phyloP scores from a whole-genome alignment of 2,113 vertebrate species.

The Oncorhynchus kisutch region DNA sequence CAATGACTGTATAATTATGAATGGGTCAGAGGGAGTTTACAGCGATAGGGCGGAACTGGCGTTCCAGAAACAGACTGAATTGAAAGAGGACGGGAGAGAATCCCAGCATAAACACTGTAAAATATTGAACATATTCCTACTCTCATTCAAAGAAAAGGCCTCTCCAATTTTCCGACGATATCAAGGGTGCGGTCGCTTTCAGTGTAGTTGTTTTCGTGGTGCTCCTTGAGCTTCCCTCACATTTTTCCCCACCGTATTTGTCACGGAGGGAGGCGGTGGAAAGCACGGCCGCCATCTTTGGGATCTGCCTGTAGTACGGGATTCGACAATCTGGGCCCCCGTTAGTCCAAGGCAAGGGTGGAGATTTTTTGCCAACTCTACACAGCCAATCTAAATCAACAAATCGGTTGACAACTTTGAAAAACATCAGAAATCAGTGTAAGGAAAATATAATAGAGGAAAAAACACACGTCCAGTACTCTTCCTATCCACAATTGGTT shows the following conservation, averaged over 20 bases:
- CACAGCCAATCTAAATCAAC: conserved; percentile 15
- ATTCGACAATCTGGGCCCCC: conserved; percentile 63
- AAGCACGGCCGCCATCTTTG: conserved; percentile 79
- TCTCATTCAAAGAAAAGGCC: conserved; percentile 10
- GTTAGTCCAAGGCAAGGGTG: conserved; percentile 71
- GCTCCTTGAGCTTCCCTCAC: conserved; percentile 59
- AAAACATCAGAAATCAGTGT: conserved; percentile 19
- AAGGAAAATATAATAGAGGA: conserved; percentile 22
- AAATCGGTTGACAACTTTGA: conserved; percentile 51
- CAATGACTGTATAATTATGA: too few species aligned
- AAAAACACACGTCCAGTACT: conserved; percentile 1
- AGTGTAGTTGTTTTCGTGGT: conserved; percentile 41
- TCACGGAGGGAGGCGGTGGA: conserved; percentile 69
- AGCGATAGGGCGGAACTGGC: conserved; percentile 66
- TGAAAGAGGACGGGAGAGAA: conserved; percentile 42
- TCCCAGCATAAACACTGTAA: conserved; percentile 36
- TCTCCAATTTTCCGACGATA: conserved; percentile 5
- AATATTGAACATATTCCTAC: conserved; percentile 16
- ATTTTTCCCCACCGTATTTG: conserved; percentile 53
- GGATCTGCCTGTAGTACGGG: conserved; percentile 67
- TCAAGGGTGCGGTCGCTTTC: conserved; percentile 27
- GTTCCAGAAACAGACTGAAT: conserved; percentile 42
- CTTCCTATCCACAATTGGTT: conserved; percentile 43
- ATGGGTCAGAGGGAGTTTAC: conserved; percentile 66
- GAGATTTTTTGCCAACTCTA: conserved; percentile 57